A percentile compares a stretch with the other conserved stretches of the same genome.
Evolutionary conservation across 2,113 vertebrate genomes (phyloP).

Genomic region (Setophaga kirtlandii): DNA sequence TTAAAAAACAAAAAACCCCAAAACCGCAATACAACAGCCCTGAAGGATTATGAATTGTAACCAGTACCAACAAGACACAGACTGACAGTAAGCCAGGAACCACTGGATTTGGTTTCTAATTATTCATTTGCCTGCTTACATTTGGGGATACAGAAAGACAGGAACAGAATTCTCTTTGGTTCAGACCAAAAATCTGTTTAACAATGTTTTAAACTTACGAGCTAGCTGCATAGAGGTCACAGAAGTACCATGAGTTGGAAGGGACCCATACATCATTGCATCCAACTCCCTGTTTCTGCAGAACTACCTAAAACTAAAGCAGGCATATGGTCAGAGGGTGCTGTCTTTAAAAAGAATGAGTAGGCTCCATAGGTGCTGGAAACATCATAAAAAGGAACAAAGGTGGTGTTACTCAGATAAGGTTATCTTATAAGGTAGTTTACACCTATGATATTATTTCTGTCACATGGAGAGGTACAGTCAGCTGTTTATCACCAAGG

Average conservation of each 20-base stretch:
- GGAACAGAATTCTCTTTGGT: not conserved
- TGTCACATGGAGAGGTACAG: not conserved
- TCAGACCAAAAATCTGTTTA: not conserved
- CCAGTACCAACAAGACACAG: not conserved
- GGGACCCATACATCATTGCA: not conserved
- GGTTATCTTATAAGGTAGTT: not conserved
- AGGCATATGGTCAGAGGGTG: not conserved
- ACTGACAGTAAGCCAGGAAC: not conserved
- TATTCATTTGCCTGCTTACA: not conserved
- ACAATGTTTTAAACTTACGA: not conserved
- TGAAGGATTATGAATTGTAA: not conserved
- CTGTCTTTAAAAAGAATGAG: not conserved
- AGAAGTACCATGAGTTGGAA: not conserved
- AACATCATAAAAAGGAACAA: not conserved
- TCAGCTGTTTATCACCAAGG: not conserved
- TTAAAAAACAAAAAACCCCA: not conserved
- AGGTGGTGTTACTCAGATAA: not conserved
- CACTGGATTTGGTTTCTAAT: slow-evolving; percentile 6
- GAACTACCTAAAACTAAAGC: not conserved
- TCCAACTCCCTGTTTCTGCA: not conserved
- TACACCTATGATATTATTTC: not conserved
- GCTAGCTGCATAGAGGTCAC: not conserved
- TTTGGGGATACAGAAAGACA: not conserved
- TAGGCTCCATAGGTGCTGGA: not conserved
- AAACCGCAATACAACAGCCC: not conserved